Evolutionary conservation across 35 echinoderm and acorn worm genomes (phyloP), one percentile per base, ranked within the genome.

Genomic region (Ophiothrix spiculata): DNA sequence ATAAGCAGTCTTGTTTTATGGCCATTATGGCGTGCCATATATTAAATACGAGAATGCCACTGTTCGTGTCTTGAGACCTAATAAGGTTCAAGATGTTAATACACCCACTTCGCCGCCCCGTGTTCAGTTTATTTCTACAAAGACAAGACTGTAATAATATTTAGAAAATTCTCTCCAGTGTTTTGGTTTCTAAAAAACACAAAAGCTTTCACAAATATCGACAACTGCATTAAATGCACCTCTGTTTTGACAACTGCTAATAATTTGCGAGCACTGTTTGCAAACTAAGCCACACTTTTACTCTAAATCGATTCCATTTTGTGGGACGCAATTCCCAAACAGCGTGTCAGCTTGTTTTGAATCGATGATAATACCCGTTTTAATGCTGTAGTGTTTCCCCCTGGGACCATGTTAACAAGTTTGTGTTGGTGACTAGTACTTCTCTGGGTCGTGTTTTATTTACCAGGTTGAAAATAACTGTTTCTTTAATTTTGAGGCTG

Each of bases 391-490:
- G 60, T 6, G 60, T 10, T 25, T 2, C 60, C 60, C 60, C 60
- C 29, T 15, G 60, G 60, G 60, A 69, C 4, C 23, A 2, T 12
- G 25, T 28, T 69, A 69, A 69, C 60, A 69, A 69, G 60, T 69
- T 69, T 69, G 29, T 69, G 60, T 69, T 69, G 60, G 60, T 69
- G n/a, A n/a, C n/a, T n/a, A n/a, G n/a, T n/a, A n/a, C n/a, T n/a
- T n/a, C n/a, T n/a, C n/a, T n/a, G n/a, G n/a, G n/a, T n/a, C n/a
- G n/a, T n/a, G n/a, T n/a, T n/a, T n/a, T n/a, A n/a, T n/a, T n/a
- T n/a, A n/a, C n/a, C n/a, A n/a, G n/a, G n/a, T n/a, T n/a, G n/a
- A n/a, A n/a, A n/a, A n/a, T n/a, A n/a, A n/a, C n/a, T n/a, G n/a
- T n/a, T n/a, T n/a, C n/a, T n/a, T n/a, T n/a, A n/a, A n/a, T n/a